A percentile compares a stretch with the other conserved stretches of the same genome.
These are phyloP conservation scores for Macrophya annulata DNA, from an alignment of 2,888 invertebrate genomes.

Conservation along the genomic window DNA sequence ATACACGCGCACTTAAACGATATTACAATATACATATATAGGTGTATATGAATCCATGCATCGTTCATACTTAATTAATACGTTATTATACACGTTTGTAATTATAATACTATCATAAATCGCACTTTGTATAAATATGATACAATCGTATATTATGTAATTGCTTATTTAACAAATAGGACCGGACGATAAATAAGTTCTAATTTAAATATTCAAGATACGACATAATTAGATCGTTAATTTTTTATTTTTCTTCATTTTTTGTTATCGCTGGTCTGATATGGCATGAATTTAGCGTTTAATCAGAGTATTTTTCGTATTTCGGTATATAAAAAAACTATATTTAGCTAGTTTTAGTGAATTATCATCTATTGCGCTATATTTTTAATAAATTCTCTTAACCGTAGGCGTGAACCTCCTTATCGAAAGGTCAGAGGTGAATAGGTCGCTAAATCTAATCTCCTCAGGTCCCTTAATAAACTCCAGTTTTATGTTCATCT, in stretches of 20 bases:
- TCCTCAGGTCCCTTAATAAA: constrained; percentile 32
- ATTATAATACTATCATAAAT: background rate
- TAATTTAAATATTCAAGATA: background rate
- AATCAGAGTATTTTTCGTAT: background rate
- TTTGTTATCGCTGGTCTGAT: background rate
- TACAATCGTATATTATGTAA: background rate
- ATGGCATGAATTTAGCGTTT: background rate
- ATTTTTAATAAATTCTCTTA: constrained; percentile 37
- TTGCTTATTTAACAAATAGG: background rate
- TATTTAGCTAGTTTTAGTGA: constrained; percentile 36
- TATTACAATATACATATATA: background rate
- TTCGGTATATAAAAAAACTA: background rate
- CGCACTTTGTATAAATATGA: background rate
- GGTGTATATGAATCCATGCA: background rate
- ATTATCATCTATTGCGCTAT: constrained; percentile 21
- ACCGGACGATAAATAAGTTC: background rate
- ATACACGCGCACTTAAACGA: background rate
- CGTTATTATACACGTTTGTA: background rate
- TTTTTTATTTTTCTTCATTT: background rate
- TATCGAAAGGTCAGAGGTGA: constrained; percentile 53
- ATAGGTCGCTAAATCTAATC: constrained; percentile 54
- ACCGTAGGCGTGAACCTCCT: constrained; percentile 9
- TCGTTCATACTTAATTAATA: constrained; percentile 5
- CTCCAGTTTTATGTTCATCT: background rate
- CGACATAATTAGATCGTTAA: background rate